Percentiles rank a stretch among this genome's conserved stretches.
Evolutionary conservation across 2,888 invertebrate species (phyloP).

Genomic region (Achlya flavicornis): DNA sequence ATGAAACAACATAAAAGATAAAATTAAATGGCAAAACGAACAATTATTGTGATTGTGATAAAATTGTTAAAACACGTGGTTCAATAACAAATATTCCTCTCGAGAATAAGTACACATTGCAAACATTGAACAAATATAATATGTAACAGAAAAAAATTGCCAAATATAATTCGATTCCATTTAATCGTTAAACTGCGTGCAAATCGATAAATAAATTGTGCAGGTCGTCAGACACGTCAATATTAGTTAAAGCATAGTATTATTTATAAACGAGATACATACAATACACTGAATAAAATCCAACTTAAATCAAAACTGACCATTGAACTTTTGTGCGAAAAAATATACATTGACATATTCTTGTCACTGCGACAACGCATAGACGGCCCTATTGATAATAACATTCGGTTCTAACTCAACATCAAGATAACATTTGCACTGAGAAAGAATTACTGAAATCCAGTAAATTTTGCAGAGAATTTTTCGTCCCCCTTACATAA

Average conservation of each 20-base stretch:
- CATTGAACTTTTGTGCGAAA: slow-evolving; percentile 34
- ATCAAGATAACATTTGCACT: neutral
- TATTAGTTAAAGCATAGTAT: slow-evolving; percentile 18
- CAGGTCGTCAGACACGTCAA: slow-evolving; percentile 21
- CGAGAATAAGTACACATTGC: neutral
- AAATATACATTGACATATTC: slow-evolving; percentile 16
- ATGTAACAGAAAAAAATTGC: slow-evolving; percentile 21
- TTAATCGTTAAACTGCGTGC: slow-evolving; percentile 24
- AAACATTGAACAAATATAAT: slow-evolving; percentile 6
- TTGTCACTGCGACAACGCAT: neutral
- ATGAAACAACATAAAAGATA: slow-evolving; percentile 69
- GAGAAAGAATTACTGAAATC: slow-evolving; percentile 2
- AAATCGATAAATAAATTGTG: slow-evolving; percentile 29
- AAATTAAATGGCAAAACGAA: slow-evolving; percentile 55
- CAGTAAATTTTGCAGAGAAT: neutral
- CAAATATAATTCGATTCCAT: slow-evolving; percentile 18
- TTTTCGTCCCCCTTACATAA: neutral
- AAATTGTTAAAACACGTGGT: slow-evolving; percentile 29
- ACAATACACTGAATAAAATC: slow-evolving; percentile 15
- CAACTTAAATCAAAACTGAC: slow-evolving; percentile 11
- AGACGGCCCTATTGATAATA: slow-evolving; percentile 5
- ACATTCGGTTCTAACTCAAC: slow-evolving; percentile 10
- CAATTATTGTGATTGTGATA: slow-evolving; percentile 44
- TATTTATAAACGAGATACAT: slow-evolving; percentile 15
- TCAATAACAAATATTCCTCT: slow-evolving; percentile 9